Percentiles rank a stretch among this genome's conserved stretches.
These are phyloP conservation scores for Drosophila planitibia DNA, from an alignment of 2,888 invertebrate species.

Conservation along the genomic window DNA sequence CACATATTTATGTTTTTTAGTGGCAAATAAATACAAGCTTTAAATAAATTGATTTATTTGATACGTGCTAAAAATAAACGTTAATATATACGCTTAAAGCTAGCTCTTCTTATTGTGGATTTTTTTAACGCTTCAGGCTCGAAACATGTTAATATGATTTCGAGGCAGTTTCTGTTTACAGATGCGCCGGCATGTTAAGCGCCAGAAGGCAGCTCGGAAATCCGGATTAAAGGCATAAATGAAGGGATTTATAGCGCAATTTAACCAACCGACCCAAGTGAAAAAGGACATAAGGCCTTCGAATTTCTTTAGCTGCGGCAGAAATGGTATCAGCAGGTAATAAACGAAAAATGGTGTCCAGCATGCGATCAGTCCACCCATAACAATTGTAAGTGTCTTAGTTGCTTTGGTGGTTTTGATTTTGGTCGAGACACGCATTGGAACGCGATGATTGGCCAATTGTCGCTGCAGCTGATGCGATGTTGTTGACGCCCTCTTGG, in stretches of 20 bases:
- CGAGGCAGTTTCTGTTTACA: conserved; percentile 80
- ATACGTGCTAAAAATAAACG: conserved; percentile 10
- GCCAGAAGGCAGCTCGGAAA: conserved; percentile 94
- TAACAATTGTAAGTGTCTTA: conserved; percentile 93
- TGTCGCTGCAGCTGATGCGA: conserved; percentile 44
- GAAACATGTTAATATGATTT: conserved; percentile 82
- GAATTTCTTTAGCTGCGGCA: conserved; percentile 88
- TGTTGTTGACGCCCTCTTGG: conserved; percentile 28
- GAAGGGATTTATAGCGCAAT: conserved; percentile 95
- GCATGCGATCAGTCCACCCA: conserved; percentile 95
- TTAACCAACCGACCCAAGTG: conserved; percentile 96
- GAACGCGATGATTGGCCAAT: conserved; percentile 72
- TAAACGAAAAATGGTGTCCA: conserved; percentile 95
- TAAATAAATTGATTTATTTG: conserved; percentile 33
- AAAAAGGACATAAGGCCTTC: conserved; percentile 90
- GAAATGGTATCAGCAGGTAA: conserved; percentile 93
- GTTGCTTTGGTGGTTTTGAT: conserved; percentile 94
- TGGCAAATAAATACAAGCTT: conserved; percentile 33
- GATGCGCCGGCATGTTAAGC: conserved; percentile 87
- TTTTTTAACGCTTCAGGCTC: conserved; percentile 60
- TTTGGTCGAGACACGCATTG: conserved; percentile 88
- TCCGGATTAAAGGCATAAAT: conserved; percentile 96
- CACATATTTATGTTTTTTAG: not conserved
- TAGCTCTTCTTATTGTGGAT: not conserved
- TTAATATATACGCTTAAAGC: conserved; percentile 15